Percentiles rank a stretch among this genome's conserved stretches.
Evolutionary conservation across 2,797 vertebrate species (phyloP).

Genomic region (Lacerta viridis): DNA sequence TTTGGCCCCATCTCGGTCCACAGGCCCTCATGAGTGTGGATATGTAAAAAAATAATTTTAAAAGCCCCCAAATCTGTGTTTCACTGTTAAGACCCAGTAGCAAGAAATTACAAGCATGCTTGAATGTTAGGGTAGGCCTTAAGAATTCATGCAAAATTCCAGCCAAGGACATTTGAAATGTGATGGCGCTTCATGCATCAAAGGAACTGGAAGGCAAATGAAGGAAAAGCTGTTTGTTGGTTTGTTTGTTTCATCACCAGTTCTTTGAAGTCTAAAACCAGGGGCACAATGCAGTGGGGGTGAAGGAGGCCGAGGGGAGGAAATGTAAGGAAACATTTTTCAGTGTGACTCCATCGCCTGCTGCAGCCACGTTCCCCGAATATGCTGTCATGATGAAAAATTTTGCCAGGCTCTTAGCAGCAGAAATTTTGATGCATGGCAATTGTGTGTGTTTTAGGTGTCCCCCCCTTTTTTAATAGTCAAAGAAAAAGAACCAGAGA

Average conservation of each 20-base stretch:
- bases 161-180: conserved; percentile 26
- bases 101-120: conserved; percentile 53
- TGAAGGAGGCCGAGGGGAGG: conserved; percentile 23
- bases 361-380: conserved; percentile 65
- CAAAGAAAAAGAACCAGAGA: not conserved
- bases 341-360: conserved; percentile 48
- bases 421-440: conserved; percentile 56
- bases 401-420: conserved; percentile 57
- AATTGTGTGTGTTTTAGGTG: conserved; percentile 27
- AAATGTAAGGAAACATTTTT: conserved; percentile 72
- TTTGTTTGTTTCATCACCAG: conserved; percentile 63
- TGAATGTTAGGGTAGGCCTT: conserved; percentile 63
- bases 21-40: not conserved
- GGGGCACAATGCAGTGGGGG: not conserved
- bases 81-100: conserved; percentile 19
- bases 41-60: not conserved
- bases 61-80: not conserved
- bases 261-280: conserved; percentile 65
- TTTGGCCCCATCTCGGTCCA: not conserved
- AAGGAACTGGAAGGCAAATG: conserved; percentile 63
- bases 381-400: conserved; percentile 74
- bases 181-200: conserved; percentile 69
- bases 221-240: conserved; percentile 61
- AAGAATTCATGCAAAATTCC: conserved; percentile 63
- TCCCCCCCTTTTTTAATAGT: not conserved